phyloP scores from a whole-genome alignment of 2,888 invertebrate genomes.

The Melanophora roralis region DNA sequence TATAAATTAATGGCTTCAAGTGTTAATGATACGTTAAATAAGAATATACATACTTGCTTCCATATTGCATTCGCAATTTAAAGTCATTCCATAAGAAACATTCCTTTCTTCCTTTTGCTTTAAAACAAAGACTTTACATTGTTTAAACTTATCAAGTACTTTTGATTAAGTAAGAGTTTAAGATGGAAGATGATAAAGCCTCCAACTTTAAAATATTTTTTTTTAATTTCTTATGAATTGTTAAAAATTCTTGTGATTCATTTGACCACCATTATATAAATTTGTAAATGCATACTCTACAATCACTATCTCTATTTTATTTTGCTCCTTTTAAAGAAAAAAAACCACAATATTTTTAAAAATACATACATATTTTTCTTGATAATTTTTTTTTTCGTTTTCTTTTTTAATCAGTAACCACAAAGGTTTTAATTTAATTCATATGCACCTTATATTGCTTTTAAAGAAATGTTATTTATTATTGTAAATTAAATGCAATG shows the following conservation, averaged over 20 bases:
- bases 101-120: neutral
- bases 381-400: neutral
- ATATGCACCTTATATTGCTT: constrained; percentile 43
- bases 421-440: constrained; percentile 51
- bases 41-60: neutral
- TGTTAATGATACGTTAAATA: constrained; percentile 63
- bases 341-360: constrained; percentile 32
- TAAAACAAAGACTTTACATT: constrained; percentile 57
- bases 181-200: constrained; percentile 54
- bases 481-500: neutral
- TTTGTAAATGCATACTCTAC: too few relatives aligned
- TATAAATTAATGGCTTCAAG: constrained; percentile 47
- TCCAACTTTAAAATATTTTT: too few relatives aligned
- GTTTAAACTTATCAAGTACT: constrained; percentile 31
- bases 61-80: neutral
- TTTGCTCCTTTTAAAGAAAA: constrained; percentile 18
- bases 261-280: constrained; percentile 21
- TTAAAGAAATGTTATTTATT: constrained; percentile 34
- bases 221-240: too few relatives aligned
- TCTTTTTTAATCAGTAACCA: constrained; percentile 29
- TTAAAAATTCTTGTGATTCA: constrained; percentile 32
- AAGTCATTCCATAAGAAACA: constrained; percentile 15
- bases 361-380: neutral
- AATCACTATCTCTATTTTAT: constrained; percentile 40
- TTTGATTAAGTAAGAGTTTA: neutral